Base-by-base conservation (phyloP, 2,888 invertebrate species). In the Norana najaformis region DNA sequence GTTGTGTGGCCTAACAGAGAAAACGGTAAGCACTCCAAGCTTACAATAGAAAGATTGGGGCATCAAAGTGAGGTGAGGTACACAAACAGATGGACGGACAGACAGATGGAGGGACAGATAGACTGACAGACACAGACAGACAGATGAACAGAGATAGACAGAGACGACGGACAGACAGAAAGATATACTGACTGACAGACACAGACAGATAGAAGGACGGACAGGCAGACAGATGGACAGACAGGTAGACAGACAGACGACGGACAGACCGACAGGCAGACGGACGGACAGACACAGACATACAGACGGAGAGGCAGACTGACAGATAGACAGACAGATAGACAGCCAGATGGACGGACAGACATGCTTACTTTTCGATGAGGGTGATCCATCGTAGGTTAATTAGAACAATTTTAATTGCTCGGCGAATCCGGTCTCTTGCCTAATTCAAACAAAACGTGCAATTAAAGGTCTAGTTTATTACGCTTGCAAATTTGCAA, bases 331-430 rank as follows among this genome's bases (percentile, higher is more conserved):
- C 23, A 47, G 47, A 47, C 23, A 23, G 47, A 47, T 14, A 39
- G 39, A 39, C 39, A 14, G 39, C 8, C 39, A n/a, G n/a, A n/a
- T 14, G 39, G 39, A 39, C 39, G 14, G 39, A 39, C 39, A 39
- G 39, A 39, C 69, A 36, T 16, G 92, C 93, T 93, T 92, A 93
- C 93, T 93, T 93, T 91, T 93, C 92, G 20, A 93, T 91, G 16
- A 92, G 91, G 23, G 92, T 91, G 2, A 93, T 92, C 53, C 93
- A 91, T 35, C 92, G 91, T 30, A 91, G 89, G 1, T 93, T 91
- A 38, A 92, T 92, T 69, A 92, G 92, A 4, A 93, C 91, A 69
- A 91, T 90, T 88, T 91, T 91, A 13, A 92, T 92, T 13, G 92
- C 92, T 38, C 91, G 92, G 4, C 91, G 69, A 89, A 93, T 93